These are phyloP conservation scores for Phoxinus dragarum DNA, from an alignment of 2,797 vertebrate genomes.

Conservation along the genomic window DNA sequence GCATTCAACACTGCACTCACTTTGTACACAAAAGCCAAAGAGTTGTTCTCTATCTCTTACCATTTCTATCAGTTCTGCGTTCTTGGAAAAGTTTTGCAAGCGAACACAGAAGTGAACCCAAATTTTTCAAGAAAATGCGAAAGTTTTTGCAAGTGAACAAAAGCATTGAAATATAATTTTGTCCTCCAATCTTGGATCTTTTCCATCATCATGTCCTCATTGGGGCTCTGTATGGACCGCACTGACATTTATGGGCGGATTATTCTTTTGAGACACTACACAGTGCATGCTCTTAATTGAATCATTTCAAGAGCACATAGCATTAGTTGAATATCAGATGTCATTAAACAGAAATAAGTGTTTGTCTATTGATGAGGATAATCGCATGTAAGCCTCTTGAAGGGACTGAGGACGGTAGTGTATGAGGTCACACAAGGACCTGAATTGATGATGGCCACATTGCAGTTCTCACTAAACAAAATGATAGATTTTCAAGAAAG, in stretches of 20 bases:
- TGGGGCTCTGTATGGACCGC: background rate
- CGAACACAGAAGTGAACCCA: too few species aligned
- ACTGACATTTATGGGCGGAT: background rate
- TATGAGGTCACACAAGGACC: background rate
- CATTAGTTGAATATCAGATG: background rate
- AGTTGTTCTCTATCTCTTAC: too few species aligned
- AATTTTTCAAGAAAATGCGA: too few species aligned
- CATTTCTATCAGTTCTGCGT: background rate
- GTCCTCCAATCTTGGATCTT: background rate
- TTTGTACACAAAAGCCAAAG: too few species aligned
- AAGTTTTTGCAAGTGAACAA: background rate
- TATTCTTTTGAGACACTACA: background rate
- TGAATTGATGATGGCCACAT: background rate
- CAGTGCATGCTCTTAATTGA: background rate
- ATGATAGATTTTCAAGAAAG: slow-evolving; percentile 13
- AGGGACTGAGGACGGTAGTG: background rate
- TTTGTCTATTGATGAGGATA: slow-evolving; percentile 25
- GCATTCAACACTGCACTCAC: too few species aligned
- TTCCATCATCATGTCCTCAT: background rate
- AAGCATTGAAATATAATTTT: background rate
- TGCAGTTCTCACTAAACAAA: background rate
- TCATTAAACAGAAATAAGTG: background rate
- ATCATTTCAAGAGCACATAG: background rate
- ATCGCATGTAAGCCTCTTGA: slow-evolving; percentile 17
- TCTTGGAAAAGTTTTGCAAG: background rate